Evolutionary conservation across 1,140 invertebrate genomes (phyloP).

Genomic region (Drosophila nannoptera): DNA sequence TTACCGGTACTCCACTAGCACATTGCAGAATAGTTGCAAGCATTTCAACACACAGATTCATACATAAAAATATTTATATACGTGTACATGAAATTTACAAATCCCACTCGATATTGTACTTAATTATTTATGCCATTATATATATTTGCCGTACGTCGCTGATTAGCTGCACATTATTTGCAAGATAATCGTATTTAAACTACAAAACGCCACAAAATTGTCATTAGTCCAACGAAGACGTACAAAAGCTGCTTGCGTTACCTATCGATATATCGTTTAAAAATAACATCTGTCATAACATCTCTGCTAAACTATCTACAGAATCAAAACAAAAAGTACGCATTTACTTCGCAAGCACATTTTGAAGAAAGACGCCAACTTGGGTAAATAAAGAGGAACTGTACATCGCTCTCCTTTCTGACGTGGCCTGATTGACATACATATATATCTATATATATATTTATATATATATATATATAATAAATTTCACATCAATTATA

Average conservation of each 20-base stretch:
- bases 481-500: background rate
- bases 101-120: background rate
- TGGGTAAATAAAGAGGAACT: background rate
- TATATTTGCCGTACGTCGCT: too few relatives aligned
- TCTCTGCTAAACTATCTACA: background rate
- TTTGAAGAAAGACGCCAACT: background rate
- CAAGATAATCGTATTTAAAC: background rate
- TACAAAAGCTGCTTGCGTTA: conserved; percentile 17
- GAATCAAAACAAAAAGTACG: conserved; percentile 35
- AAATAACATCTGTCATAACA: background rate
- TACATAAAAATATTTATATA: too few relatives aligned
- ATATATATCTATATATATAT: background rate
- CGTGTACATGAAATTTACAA: background rate
- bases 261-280: conserved; percentile 9
- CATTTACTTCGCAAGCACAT: background rate
- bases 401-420: background rate
- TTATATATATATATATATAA: background rate
- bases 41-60: background rate
- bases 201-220: background rate
- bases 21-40: background rate
- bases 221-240: background rate
- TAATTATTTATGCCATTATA: too few relatives aligned
- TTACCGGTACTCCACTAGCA: background rate
- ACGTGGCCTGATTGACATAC: background rate
- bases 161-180: too few relatives aligned